A percentile compares a stretch with the other conserved stretches of the same genome.
Conservation (phyloP, 2,113 vertebrate genomes). For the Aspiorhynchus laticeps region DNA sequence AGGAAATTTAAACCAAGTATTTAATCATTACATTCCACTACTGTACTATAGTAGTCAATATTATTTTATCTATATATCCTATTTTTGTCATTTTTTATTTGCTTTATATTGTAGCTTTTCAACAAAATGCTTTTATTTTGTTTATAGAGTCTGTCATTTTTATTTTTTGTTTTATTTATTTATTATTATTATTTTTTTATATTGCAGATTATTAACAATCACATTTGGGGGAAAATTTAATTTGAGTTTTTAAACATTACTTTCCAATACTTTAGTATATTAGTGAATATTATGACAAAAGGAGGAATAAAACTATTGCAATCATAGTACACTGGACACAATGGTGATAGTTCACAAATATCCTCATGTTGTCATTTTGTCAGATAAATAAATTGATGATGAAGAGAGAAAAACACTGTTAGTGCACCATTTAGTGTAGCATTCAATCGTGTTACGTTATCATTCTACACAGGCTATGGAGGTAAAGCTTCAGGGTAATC, state of each 20-base stretch:
- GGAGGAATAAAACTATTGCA: neutral
- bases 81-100: too few relatives aligned
- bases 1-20: neutral
- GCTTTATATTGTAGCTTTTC: too few relatives aligned
- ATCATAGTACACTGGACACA: neutral
- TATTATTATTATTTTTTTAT: too few relatives aligned
- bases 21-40: neutral
- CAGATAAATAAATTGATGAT: neutral
- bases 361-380: neutral
- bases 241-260: too few relatives aligned
- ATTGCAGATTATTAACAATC: too few relatives aligned
- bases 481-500: neutral
- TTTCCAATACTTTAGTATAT: too few relatives aligned
- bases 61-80: too few relatives aligned
- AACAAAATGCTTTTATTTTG: too few relatives aligned
- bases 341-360: neutral
- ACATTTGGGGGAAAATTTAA: too few relatives aligned
- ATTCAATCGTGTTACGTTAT: neutral
- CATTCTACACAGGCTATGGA: neutral
- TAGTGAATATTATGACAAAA: neutral
- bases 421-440: neutral
- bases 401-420: neutral
- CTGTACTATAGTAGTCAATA: too few relatives aligned
- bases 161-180: too few relatives aligned
- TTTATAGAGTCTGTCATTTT: too few relatives aligned